Conservation (phyloP, 2,888 invertebrate genomes). For the Drosophila prolongata region DNA sequence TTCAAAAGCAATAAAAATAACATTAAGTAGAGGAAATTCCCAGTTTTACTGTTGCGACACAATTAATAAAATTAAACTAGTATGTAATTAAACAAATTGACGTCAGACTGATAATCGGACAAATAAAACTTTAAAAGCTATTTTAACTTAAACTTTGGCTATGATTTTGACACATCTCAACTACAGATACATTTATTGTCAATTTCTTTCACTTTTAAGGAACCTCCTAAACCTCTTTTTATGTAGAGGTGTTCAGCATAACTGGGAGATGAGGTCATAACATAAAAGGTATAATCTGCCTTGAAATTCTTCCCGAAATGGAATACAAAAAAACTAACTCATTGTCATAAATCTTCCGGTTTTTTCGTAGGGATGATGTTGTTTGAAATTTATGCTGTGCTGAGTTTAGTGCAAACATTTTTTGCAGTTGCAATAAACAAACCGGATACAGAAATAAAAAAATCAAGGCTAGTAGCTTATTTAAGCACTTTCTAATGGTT, state of each 20-base stretch:
- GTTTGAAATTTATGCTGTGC: not conserved
- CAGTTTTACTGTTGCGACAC: constrained; percentile 17
- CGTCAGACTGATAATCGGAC: too few relatives aligned
- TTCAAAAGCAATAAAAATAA: constrained; percentile 43
- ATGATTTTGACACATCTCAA: constrained; percentile 2
- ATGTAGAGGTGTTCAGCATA: constrained; percentile 50
- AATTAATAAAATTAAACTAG: constrained; percentile 30
- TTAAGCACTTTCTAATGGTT: constrained; percentile 2
- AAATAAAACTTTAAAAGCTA: not conserved
- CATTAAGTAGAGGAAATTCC: constrained; percentile 40
- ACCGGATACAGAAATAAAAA: not conserved
- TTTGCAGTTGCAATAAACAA: not conserved
- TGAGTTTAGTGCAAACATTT: not conserved
- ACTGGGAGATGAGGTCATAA: constrained; percentile 62
- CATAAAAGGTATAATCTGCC: constrained; percentile 48
- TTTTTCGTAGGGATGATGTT: constrained; percentile 3
- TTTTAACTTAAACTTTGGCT: not conserved
- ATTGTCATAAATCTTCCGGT: constrained; percentile 35
- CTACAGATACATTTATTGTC: not conserved
- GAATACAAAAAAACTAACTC: constrained; percentile 11
- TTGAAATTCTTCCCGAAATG: constrained; percentile 21
- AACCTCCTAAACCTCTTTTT: constrained; percentile 13
- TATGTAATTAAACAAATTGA: not conserved
- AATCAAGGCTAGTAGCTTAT: constrained; percentile 4
- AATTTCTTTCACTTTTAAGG: constrained; percentile 18